These are phyloP conservation scores for Agelaius phoeniceus DNA, from an alignment of 2,113 vertebrate genomes.

Conservation along the genomic window DNA sequence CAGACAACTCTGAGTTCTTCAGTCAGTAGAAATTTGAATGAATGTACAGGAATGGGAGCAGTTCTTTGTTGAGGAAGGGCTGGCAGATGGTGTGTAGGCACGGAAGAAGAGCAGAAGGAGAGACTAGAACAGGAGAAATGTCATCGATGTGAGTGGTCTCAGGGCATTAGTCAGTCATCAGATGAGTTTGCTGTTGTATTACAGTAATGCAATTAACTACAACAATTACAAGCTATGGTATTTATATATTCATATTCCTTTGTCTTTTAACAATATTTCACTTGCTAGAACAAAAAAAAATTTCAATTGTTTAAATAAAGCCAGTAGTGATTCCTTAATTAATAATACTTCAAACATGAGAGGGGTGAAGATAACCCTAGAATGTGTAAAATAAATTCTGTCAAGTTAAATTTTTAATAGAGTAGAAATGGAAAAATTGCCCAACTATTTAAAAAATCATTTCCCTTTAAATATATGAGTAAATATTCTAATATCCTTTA, in stretches of 20 bases:
- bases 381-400: neutral
- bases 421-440: neutral
- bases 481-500: neutral
- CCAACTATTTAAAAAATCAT: neutral
- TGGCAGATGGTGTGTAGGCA: neutral
- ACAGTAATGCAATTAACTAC: neutral
- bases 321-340: neutral
- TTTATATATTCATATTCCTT: neutral
- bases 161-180: neutral
- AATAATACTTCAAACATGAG: neutral
- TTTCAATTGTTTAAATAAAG: neutral
- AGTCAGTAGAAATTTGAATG: neutral
- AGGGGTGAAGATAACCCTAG: neutral
- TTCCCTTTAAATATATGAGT: neutral
- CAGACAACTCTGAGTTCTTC: neutral
- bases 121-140: neutral
- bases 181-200: neutral
- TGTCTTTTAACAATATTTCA: neutral
- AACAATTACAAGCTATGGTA: neutral
- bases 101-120: neutral
- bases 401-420: neutral
- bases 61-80: neutral
- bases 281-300: neutral
- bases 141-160: fast-evolving
- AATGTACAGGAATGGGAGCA: neutral